These are phyloP conservation scores for Dasyurus viverrinus DNA, from an alignment of 2,113 vertebrate species.

Conservation along the genomic window DNA sequence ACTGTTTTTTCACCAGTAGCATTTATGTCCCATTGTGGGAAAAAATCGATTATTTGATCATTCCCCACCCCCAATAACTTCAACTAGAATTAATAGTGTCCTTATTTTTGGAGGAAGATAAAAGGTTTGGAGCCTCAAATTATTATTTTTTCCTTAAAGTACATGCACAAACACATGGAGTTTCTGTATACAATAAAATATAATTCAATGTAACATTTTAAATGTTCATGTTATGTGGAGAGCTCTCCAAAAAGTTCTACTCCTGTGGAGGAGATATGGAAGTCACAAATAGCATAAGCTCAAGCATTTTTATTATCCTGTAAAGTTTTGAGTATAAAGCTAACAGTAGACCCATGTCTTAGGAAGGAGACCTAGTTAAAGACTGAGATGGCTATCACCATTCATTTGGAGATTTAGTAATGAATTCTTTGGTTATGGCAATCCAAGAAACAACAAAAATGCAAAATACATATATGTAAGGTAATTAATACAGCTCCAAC, in stretches of 20 bases:
- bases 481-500: not conserved
- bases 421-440: not conserved
- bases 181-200: not conserved
- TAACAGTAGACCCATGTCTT: not conserved
- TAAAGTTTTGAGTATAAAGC: not conserved
- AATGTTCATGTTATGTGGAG: not conserved
- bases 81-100: not conserved
- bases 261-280: not conserved
- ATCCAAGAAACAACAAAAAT: not conserved
- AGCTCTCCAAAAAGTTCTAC: not conserved
- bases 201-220: not conserved
- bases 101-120: not conserved
- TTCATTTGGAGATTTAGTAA: not conserved
- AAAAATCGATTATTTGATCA: not conserved
- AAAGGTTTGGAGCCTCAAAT: not conserved
- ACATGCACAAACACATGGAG: not conserved
- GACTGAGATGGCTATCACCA: not conserved
- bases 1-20: not conserved
- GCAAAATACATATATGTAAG: not conserved
- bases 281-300: not conserved
- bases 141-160: not conserved
- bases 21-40: not conserved
- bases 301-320: not conserved
- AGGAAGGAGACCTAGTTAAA: not conserved
- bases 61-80: not conserved